Percentiles rank a stretch among this genome's conserved stretches.
Evolutionary conservation across 2,113 vertebrate species (phyloP).

Genomic region (Pterophyllum scalare): DNA sequence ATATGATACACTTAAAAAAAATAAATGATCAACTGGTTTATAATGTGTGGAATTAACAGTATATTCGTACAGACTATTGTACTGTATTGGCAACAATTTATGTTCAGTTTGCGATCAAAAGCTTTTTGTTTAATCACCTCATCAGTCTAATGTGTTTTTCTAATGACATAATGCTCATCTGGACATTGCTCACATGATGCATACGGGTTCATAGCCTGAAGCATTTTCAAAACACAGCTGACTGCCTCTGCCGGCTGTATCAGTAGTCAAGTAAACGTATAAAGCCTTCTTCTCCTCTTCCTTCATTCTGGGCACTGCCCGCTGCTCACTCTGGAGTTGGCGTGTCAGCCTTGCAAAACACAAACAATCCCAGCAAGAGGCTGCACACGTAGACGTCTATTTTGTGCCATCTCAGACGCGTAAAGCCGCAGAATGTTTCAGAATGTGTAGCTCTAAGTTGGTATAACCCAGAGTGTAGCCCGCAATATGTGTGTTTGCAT

Average conservation of each 20-base stretch:
- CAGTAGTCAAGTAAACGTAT: neutral
- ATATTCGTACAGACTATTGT: neutral
- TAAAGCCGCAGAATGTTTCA: conserved; percentile 49
- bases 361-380: conserved; percentile 44
- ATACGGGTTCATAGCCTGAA: neutral
- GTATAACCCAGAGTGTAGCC: conserved; percentile 51
- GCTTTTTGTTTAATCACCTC: neutral
- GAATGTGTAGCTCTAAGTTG: conserved; percentile 43
- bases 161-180: conserved; percentile 9
- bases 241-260: neutral
- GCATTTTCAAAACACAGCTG: neutral
- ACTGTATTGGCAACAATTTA: neutral
- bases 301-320: conserved; percentile 10
- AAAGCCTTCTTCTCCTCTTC: neutral
- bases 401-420: conserved; percentile 40
- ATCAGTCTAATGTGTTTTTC: conserved; percentile 13
- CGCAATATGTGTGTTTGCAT: conserved; percentile 62
- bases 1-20: neutral
- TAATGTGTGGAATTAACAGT: neutral
- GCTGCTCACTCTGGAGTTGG: conserved; percentile 52
- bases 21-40: neutral
- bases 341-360: conserved; percentile 47
- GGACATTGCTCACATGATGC: neutral
- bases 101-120: neutral
- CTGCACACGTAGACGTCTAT: conserved; percentile 49